Percentiles rank a stretch among this genome's conserved stretches.
These are phyloP conservation scores for Drosophila putrida DNA, from an alignment of 2,888 invertebrate genomes.

Conservation along the genomic window DNA sequence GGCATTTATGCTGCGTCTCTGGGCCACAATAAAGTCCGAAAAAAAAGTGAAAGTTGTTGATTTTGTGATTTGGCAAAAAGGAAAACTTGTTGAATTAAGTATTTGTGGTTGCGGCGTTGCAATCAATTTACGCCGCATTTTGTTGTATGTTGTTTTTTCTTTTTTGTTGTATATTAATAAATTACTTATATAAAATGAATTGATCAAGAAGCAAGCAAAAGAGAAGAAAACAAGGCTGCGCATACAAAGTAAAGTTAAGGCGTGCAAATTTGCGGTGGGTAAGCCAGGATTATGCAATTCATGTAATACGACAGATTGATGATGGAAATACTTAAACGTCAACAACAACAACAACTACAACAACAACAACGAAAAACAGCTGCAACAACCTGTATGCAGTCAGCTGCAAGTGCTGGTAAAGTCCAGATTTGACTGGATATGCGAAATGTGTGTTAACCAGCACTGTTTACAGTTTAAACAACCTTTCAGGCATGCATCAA, in stretches of 20 bases:
- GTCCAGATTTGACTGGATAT: constrained; percentile 22
- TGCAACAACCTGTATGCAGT: constrained; percentile 11
- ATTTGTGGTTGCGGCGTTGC: constrained; percentile 44
- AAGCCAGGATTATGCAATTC: constrained; percentile 45
- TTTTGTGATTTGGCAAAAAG: constrained; percentile 56
- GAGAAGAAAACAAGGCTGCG: constrained; percentile 44
- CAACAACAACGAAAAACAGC: background rate
- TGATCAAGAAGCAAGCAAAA: constrained; percentile 52
- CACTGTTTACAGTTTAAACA: constrained; percentile 1
- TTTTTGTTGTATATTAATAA: constrained; percentile 27
- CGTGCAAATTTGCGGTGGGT: constrained; percentile 35
- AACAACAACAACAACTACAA: background rate
- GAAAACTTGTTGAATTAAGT: constrained; percentile 51
- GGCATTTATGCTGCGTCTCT: constrained; percentile 45
- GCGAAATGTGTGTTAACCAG: background rate
- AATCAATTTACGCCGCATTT: constrained; percentile 54
- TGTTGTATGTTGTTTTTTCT: constrained; percentile 16
- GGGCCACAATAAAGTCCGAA: constrained; percentile 3
- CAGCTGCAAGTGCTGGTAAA: constrained; percentile 13
- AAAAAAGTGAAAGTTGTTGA: constrained; percentile 66
- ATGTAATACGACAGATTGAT: constrained; percentile 35
- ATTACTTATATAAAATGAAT: constrained; percentile 63
- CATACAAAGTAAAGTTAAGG: constrained; percentile 40
- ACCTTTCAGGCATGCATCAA: background rate
- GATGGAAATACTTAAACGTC: constrained; percentile 28